Evolutionary conservation across 2,797 vertebrate species (phyloP).

Genomic region (Brotula barbata): DNA sequence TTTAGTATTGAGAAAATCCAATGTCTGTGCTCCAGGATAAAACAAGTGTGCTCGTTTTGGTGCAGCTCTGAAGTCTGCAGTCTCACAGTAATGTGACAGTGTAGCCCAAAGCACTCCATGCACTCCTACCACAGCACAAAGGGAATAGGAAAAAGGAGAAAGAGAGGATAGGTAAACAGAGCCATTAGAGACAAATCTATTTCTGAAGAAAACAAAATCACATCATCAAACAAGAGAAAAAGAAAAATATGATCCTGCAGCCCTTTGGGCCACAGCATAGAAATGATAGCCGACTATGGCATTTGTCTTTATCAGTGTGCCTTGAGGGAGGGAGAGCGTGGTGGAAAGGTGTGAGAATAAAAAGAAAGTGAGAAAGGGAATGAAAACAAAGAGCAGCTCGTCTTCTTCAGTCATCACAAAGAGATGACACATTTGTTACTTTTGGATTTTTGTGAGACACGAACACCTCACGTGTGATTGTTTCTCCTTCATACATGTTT

Average conservation of each 20-base stretch:
- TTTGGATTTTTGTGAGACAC: conserved; percentile 32
- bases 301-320: conserved; percentile 86
- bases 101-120: conserved; percentile 65
- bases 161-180: conserved; percentile 82
- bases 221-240: conserved; percentile 85
- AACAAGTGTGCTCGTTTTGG: conserved; percentile 42
- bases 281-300: conserved; percentile 80
- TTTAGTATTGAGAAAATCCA: conserved; percentile 13
- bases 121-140: conserved; percentile 53
- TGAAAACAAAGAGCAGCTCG: conserved; percentile 47
- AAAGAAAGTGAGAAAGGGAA: conserved; percentile 63
- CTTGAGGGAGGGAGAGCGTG: conserved; percentile 66
- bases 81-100: conserved; percentile 60
- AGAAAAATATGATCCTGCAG: conserved; percentile 82
- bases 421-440: conserved; percentile 50
- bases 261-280: conserved; percentile 73
- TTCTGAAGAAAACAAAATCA: conserved; percentile 86
- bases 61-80: conserved; percentile 51
- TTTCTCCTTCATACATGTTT: conserved; percentile 40
- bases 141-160: conserved; percentile 59
- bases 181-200: conserved; percentile 87
- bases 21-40: conserved; percentile 8
- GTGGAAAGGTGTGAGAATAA: conserved; percentile 63
- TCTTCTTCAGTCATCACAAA: conserved; percentile 52
- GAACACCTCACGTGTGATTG: conserved; percentile 35